These are phyloP conservation scores for Heterodera schachtii DNA, from an alignment of 1,140 invertebrate species.

Conservation along the genomic window DNA sequence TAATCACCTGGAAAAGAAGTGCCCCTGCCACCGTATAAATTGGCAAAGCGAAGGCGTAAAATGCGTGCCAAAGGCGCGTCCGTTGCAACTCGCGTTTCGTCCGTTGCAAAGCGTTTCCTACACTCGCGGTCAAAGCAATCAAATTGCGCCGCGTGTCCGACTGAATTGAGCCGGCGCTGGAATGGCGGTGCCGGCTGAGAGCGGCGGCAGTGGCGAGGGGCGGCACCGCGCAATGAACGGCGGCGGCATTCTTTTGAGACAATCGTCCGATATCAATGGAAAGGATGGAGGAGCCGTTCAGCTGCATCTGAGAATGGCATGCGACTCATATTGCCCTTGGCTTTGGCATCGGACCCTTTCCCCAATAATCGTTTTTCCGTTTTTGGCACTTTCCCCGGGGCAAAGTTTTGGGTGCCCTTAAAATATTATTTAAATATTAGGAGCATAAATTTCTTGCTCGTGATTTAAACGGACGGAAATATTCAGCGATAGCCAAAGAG, in stretches of 20 bases:
- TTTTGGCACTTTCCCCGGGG: too few relatives aligned
- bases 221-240: background rate
- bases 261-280: conserved; percentile 14
- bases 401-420: too few relatives aligned
- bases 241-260: conserved; percentile 21
- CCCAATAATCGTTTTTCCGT: too few relatives aligned
- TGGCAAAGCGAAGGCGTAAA: conserved; percentile 57
- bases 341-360: too few relatives aligned
- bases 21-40: conserved; percentile 58
- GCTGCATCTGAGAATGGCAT: conserved; percentile 15
- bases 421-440: too few relatives aligned
- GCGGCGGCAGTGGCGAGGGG: background rate
- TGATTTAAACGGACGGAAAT: too few relatives aligned
- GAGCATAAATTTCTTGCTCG: too few relatives aligned
- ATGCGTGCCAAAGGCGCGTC: conserved; percentile 55
- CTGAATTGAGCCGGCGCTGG: conserved; percentile 38
- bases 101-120: conserved; percentile 2
- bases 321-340: too few relatives aligned
- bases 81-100: conserved; percentile 19
- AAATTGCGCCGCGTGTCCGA: conserved; percentile 46
- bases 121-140: conserved; percentile 25
- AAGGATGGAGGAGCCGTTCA: conserved; percentile 31
- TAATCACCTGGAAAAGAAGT: conserved; percentile 53
- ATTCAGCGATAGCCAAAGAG: too few relatives aligned
- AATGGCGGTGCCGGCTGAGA: conserved; percentile 17